Percentiles rank a stretch among this genome's conserved stretches.
Conservation (phyloP, 2,888 invertebrate genomes). For the Mythimna impura region DNA sequence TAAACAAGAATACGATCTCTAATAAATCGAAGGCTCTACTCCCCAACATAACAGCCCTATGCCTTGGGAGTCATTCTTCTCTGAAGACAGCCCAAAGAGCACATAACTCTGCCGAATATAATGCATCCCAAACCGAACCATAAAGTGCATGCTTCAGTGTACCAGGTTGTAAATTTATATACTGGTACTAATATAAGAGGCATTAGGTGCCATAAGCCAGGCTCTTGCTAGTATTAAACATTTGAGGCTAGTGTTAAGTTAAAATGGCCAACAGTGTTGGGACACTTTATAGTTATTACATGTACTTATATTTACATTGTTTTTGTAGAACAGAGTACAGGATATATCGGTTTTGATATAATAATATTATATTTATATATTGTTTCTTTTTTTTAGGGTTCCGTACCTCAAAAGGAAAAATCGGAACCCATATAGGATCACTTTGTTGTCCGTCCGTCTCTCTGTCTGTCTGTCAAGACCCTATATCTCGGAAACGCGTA, state of each 20-base stretch:
- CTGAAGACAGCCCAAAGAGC: conserved; percentile 74
- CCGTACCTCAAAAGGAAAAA: too few species aligned
- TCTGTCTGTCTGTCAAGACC: too few species aligned
- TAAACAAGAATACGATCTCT: conserved; percentile 47
- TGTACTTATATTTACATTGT: conserved; percentile 19
- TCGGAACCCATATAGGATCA: too few species aligned
- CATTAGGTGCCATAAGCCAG: conserved; percentile 65
- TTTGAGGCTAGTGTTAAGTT: conserved; percentile 39
- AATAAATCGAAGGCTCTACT: conserved; percentile 54
- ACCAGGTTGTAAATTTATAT: conserved; percentile 73
- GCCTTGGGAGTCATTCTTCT: conserved; percentile 81
- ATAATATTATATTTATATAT: too few species aligned
- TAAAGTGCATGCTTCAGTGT: conserved; percentile 75
- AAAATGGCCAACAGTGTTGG: conserved; percentile 32
- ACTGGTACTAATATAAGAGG: conserved; percentile 67
- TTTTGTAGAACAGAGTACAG: not conserved
- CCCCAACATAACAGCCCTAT: conserved; percentile 64
- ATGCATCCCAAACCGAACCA: conserved; percentile 75
- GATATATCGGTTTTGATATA: not conserved
- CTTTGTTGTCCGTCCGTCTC: too few species aligned
- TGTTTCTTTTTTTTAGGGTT: too few species aligned
- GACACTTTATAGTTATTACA: not conserved
- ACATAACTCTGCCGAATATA: conserved; percentile 75
- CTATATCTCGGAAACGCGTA: too few species aligned
- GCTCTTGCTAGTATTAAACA: conserved; percentile 45